Evolutionary conservation across 1,140 invertebrate species (phyloP).

Genomic region (Drosophila azteca): DNA sequence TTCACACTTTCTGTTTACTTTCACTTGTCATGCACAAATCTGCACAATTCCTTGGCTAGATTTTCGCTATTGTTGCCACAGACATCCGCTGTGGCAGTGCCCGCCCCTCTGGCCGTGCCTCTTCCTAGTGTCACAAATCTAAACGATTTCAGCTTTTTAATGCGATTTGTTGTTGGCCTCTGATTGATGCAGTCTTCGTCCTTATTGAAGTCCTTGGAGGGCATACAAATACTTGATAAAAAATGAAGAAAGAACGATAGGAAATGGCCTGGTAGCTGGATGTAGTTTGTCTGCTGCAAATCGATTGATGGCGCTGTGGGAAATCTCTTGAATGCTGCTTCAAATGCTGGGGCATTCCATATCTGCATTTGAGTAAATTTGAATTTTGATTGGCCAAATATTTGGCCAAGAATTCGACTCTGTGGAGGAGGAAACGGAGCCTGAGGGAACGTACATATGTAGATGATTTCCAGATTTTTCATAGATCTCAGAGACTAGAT

Average conservation of each 20-base stretch:
- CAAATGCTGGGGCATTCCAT: no score
- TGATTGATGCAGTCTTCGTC: constrained; percentile 55
- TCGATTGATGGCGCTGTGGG: constrained; percentile 2
- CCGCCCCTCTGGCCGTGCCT: constrained; percentile 14
- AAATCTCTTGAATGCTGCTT: not conserved
- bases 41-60: constrained; percentile 60
- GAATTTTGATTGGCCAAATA: no score
- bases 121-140: constrained; percentile 76
- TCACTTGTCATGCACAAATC: constrained; percentile 65
- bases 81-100: constrained; percentile 12
- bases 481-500: no score
- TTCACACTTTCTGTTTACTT: constrained; percentile 60
- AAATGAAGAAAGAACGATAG: not conserved
- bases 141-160: constrained; percentile 76
- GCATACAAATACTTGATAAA: constrained; percentile 13
- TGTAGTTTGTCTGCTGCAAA: constrained; percentile 5
- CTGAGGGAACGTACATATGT: no score
- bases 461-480: no score
- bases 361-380: not conserved
- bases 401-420: no score
- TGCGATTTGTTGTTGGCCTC: constrained; percentile 50
- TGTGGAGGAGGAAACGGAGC: no score
- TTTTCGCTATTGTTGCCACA: constrained; percentile 43
- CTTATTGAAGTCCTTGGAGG: constrained; percentile 5
- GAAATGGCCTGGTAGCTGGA: not conserved